phyloP scores from a whole-genome alignment of 2,888 invertebrate species.

The Tipula confusa region DNA sequence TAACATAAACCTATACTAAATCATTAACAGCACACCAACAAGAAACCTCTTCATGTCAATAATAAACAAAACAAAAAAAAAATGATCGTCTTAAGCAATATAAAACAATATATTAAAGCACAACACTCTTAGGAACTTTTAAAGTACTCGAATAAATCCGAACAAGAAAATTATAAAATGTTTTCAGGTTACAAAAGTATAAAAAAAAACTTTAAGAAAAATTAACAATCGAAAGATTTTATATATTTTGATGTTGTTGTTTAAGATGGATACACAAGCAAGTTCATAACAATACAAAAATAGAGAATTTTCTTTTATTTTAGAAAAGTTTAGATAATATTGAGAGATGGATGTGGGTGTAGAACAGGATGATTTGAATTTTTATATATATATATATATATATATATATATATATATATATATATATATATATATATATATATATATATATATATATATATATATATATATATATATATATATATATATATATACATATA shows the following conservation, averaged over 20 bases:
- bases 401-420: too few relatives aligned
- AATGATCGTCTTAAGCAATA: neutral
- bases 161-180: neutral
- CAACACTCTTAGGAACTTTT: neutral
- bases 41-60: neutral
- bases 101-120: neutral
- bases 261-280: neutral
- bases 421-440: too few relatives aligned
- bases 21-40: neutral
- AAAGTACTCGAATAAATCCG: neutral
- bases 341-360: neutral
- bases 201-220: neutral
- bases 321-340: neutral
- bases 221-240: neutral
- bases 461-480: too few relatives aligned
- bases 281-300: neutral
- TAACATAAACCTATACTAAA: neutral
- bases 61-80: neutral
- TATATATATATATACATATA: too few relatives aligned
- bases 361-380: neutral
- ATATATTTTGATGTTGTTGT: too few relatives aligned
- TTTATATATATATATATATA: too few relatives aligned
- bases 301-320: neutral
- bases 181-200: conserved; percentile 1
- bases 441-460: too few relatives aligned